Evolutionary conservation across 2,113 vertebrate genomes (phyloP).

Genomic region (Callopanchax toddi): DNA sequence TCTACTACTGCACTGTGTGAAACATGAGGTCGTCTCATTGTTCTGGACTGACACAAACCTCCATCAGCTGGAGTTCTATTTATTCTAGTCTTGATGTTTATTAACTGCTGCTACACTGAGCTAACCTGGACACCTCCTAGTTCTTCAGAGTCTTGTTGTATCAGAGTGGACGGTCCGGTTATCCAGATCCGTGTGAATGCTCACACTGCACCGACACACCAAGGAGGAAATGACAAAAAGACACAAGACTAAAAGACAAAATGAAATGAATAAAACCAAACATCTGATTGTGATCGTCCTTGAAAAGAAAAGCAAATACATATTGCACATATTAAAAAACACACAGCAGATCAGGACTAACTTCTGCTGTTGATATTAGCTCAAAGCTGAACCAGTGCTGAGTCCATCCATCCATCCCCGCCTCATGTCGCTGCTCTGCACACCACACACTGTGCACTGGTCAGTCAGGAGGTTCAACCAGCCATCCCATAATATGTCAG

Average conservation of each 20-base stretch:
- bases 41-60: no score
- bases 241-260: conserved; percentile 41
- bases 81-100: no score
- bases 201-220: conserved; percentile 47
- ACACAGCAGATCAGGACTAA: conserved; percentile 74
- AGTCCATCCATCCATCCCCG: conserved; percentile 4
- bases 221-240: conserved; percentile 17
- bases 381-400: conserved; percentile 56
- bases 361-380: conserved; percentile 61
- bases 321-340: conserved; percentile 75
- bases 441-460: conserved; percentile 24
- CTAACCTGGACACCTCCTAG: no score
- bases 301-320: conserved; percentile 68
- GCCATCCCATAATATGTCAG: conserved; percentile 59
- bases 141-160: conserved; percentile 25
- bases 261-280: conserved; percentile 30
- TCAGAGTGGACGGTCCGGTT: conserved; percentile 74
- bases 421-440: conserved; percentile 18
- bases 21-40: no score
- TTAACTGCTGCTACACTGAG: no score
- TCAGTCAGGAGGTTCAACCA: conserved; percentile 20
- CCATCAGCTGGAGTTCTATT: no score
- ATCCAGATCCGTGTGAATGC: conserved; percentile 63
- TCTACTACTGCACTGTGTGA: no score
- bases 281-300: conserved; percentile 56